phyloP scores from a whole-genome alignment of 2,113 vertebrate genomes.

The Notarius lentiginosus region DNA sequence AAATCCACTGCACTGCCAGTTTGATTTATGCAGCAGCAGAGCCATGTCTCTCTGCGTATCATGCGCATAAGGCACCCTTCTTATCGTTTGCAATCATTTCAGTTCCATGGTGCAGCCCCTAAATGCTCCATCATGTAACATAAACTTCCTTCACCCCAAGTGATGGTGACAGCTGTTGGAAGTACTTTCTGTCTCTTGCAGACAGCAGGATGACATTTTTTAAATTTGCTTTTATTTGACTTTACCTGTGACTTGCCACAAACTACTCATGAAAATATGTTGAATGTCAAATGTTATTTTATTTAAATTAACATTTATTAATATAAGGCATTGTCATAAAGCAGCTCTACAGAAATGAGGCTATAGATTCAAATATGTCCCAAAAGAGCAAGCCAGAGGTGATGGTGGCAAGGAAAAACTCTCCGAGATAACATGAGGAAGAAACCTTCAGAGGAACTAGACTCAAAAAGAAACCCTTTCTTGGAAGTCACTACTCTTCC shows the following conservation, averaged over 20 bases:
- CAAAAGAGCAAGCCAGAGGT: not conserved
- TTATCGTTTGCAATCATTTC: conserved; percentile 75
- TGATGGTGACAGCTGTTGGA: conserved; percentile 60
- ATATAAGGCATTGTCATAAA: no score
- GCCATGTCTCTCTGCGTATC: conserved; percentile 69
- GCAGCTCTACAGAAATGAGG: not conserved
- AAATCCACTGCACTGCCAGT: conserved; percentile 74
- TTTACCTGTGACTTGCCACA: not conserved
- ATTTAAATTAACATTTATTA: no score
- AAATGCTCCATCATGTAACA: conserved; percentile 66
- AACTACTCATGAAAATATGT: not conserved
- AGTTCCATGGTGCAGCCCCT: conserved; percentile 66
- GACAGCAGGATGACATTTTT: conserved; percentile 62
- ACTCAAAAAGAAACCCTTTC: not conserved
- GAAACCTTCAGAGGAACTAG: not conserved
- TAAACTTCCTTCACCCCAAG: conserved; percentile 66
- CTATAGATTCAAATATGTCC: not conserved
- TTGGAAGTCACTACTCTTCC: not conserved
- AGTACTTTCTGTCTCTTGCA: conserved; percentile 57
- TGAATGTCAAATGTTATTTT: not conserved
- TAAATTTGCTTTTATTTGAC: not conserved
- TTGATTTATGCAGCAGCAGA: conserved; percentile 76
- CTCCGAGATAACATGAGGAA: not conserved
- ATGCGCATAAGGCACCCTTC: conserved; percentile 67
- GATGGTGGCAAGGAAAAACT: not conserved